Evolutionary conservation across 2,888 invertebrate genomes (phyloP).

Genomic region (Gymnoscelis rufifasciata): DNA sequence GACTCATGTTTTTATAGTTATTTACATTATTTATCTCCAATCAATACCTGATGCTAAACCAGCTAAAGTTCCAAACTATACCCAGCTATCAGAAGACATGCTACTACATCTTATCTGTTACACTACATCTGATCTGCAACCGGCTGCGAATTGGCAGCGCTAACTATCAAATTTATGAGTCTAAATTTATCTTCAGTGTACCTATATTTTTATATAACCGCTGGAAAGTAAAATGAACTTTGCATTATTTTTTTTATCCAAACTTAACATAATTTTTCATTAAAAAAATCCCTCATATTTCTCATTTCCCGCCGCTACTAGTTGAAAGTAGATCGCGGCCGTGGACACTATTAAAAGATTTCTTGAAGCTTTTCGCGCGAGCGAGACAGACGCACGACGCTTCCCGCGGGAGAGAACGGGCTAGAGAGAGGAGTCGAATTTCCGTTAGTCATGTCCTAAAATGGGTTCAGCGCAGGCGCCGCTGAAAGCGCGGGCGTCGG

Average conservation of each 20-base stretch:
- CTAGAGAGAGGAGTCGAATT: constrained; percentile 80
- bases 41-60: constrained; percentile 30
- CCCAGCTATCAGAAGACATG: constrained; percentile 25
- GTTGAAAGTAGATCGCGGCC: constrained; percentile 79
- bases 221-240: too few relatives aligned
- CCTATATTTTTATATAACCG: too few relatives aligned
- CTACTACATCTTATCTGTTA: constrained; percentile 18
- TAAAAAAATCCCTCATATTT: constrained; percentile 50
- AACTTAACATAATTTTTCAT: constrained; percentile 26
- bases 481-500: constrained; percentile 78
- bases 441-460: constrained; percentile 86
- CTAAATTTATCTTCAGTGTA: constrained; percentile 59
- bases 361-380: constrained; percentile 76
- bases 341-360: constrained; percentile 81
- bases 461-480: constrained; percentile 82
- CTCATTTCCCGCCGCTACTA: constrained; percentile 73
- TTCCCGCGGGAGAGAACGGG: constrained; percentile 72
- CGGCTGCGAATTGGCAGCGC: constrained; percentile 37
- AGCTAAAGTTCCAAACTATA: constrained; percentile 9
- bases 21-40: constrained; percentile 41
- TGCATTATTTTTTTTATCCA: not conserved
- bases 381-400: constrained; percentile 61
- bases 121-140: constrained; percentile 40
- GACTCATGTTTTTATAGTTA: constrained; percentile 69
- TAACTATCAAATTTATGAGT: constrained; percentile 43